These are phyloP conservation scores for Corythornis madagascariensis DNA, from an alignment of 2,113 vertebrate genomes.

Conservation along the genomic window DNA sequence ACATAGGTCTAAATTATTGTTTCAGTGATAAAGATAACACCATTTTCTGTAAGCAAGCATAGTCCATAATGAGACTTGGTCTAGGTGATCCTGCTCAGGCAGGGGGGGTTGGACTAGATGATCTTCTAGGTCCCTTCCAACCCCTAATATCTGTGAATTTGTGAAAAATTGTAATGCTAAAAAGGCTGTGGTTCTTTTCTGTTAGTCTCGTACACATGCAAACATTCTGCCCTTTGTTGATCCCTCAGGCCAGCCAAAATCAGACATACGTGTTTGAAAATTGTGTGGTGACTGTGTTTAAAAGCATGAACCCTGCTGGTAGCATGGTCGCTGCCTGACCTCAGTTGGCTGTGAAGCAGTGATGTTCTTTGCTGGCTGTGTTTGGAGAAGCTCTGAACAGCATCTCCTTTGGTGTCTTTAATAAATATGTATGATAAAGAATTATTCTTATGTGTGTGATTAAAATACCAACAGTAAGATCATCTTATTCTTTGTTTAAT, in stretches of 20 bases:
- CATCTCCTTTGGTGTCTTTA: background rate
- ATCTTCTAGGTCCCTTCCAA: no score
- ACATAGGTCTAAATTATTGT: background rate
- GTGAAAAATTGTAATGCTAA: no score
- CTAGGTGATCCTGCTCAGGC: no score
- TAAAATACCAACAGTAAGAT: conserved; percentile 38
- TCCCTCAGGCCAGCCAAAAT: background rate
- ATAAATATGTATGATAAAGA: background rate
- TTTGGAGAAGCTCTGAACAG: background rate
- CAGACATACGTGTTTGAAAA: rapidly evolving
- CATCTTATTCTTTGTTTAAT: conserved; percentile 38
- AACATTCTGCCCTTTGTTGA: rapidly evolving
- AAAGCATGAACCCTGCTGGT: background rate
- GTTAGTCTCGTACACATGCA: rapidly evolving
- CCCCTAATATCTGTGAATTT: no score
- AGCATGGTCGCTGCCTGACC: background rate
- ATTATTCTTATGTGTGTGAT: background rate
- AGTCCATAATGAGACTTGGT: background rate
- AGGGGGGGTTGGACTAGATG: no score
- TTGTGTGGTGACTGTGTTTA: background rate
- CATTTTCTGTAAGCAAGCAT: background rate
- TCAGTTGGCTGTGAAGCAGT: background rate
- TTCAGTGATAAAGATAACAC: background rate
- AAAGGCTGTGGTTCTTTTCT: background rate
- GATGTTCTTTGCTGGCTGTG: background rate